These are phyloP conservation scores for Eulimnadia texana DNA, from an alignment of 1,140 invertebrate species.

Conservation along the genomic window DNA sequence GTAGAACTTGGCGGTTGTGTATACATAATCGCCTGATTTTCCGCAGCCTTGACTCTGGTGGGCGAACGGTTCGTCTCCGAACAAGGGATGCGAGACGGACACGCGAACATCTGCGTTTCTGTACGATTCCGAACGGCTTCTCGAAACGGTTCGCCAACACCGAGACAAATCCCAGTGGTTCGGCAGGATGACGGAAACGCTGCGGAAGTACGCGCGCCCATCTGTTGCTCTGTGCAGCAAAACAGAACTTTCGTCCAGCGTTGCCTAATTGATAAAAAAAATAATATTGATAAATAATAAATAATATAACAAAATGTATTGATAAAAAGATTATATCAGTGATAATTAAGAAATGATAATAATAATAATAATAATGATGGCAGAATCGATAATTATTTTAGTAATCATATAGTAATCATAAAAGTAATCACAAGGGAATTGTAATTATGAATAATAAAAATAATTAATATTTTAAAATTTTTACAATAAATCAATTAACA, in stretches of 20 bases:
- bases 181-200: conserved; percentile 38
- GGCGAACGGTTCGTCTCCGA: conserved; percentile 37
- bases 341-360: no score
- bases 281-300: conserved; percentile 12
- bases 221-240: conserved; percentile 37
- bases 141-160: conserved; percentile 29
- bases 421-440: no score
- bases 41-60: conserved; percentile 43
- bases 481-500: no score
- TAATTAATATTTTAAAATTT: no score
- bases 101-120: conserved; percentile 34
- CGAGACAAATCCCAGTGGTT: conserved; percentile 31
- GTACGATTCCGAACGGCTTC: conserved; percentile 28
- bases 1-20: conserved; percentile 32
- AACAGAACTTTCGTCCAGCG: conserved; percentile 33
- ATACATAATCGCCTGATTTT: conserved; percentile 40
- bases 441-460: no score
- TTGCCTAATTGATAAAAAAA: conserved; percentile 31
- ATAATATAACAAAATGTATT: background rate
- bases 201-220: conserved; percentile 35
- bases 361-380: no score
- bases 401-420: no score
- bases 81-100: conserved; percentile 32
- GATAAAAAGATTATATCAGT: no score
- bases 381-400: no score